phyloP scores from a whole-genome alignment of 2,797 vertebrate species.

The Hipposideros larvatus region DNA sequence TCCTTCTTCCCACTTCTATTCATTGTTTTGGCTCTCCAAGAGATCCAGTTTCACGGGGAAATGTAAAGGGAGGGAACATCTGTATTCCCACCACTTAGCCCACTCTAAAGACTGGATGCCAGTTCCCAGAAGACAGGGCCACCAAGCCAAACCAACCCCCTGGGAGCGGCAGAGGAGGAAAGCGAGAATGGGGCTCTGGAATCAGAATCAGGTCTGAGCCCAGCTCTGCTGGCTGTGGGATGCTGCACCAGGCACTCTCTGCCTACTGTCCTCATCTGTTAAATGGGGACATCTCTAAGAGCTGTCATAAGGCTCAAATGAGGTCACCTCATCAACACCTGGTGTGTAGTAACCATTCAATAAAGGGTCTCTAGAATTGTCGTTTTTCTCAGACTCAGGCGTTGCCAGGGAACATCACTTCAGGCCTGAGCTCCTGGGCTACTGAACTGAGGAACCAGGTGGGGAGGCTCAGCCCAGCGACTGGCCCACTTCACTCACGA shows the following conservation, averaged over 20 bases:
- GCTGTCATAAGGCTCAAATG: not conserved
- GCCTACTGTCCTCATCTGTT: not conserved
- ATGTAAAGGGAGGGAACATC: not conserved
- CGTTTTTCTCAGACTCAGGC: not conserved
- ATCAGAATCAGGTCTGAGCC: not conserved
- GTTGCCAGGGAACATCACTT: not conserved
- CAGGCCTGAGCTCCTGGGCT: not conserved
- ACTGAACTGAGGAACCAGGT: not conserved
- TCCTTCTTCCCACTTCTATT: not conserved
- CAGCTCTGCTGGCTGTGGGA: not conserved
- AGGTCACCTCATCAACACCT: not conserved
- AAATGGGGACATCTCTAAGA: not conserved
- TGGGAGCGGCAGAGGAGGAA: not conserved
- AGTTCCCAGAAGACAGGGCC: not conserved
- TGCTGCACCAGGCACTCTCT: not conserved
- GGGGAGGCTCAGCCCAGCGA: not conserved
- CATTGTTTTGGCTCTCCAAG: not conserved
- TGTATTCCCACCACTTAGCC: not conserved
- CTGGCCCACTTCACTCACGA: slow-evolving; percentile 92
- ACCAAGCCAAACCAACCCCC: not conserved
- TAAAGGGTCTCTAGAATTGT: not conserved
- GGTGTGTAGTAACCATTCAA: not conserved
- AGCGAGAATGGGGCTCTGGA: not conserved
- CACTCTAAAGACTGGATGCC: not conserved
- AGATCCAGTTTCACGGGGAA: not conserved